Base-by-base conservation (phyloP, 1,140 invertebrate species). In the Stenopsyche tienmushanensis region DNA sequence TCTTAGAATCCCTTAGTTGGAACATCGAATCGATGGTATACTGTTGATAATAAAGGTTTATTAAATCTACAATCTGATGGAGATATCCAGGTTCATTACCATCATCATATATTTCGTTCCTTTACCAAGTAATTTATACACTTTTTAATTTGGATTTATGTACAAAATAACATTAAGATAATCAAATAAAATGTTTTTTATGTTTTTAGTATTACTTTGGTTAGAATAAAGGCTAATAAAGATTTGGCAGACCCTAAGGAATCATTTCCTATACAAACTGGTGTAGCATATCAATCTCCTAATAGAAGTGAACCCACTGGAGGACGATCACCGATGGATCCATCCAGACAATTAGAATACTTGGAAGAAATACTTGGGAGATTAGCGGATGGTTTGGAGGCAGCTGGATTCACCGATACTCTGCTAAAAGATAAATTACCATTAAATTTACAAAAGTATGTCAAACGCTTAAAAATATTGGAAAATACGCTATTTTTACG, bases 1-100 rank as follows among this genome's bases (percentile, higher is more conserved):
- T 49, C 63, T 52, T 45, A 71, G 69, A 71, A 71, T 24, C 69
- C 69, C 1, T 29, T 71, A 29, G 53, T 67, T 8, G 69, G 69
- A 65, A 54, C n/a, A 47, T 34, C 63, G 10, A 64, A 70, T n/a
- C 60, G 53, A 47, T 67, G 69, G 66, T 71, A 71, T 26, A 58
- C 18, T 0, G 20, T 71, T 18, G 69, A 71, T 24, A 45, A 71
- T 5, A 44, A 34, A 18, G 69, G 69, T 1, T 24, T 71, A 15
- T 10, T 62, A 8, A 65, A 44, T 9, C 26, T 71, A 42, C 24
- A 49, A 7, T 57, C 63, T 9, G 29, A 49, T 9, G 65, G 65
- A 15, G 64, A 66, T 18, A 67, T 71, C 10, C 55, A 71, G 52
- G 49, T 71, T 1, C 69, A 71, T 25, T 67, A 67, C 34, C 65